These are phyloP conservation scores for Yponomeuta sedellus DNA, from an alignment of 2,888 invertebrate species.

Conservation along the genomic window DNA sequence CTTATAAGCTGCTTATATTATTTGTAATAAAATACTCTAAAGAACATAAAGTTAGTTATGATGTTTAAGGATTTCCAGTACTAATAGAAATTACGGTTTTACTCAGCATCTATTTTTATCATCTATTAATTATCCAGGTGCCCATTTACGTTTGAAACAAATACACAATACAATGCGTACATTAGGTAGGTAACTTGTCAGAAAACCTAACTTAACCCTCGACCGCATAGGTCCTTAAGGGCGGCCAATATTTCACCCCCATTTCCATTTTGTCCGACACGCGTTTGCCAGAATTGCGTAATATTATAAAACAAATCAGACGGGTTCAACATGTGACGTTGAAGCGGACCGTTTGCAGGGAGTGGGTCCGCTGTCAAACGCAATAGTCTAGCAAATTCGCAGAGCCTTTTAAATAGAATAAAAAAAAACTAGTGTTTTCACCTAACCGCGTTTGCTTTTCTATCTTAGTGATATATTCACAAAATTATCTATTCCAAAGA, in stretches of 20 bases:
- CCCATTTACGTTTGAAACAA: too few species aligned
- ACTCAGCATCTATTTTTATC: too few species aligned
- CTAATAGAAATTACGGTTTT: too few species aligned
- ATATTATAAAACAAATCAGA: background rate
- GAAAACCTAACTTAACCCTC: background rate
- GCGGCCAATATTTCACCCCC: background rate
- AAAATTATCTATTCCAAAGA: background rate
- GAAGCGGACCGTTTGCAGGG: background rate
- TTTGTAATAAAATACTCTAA: too few species aligned
- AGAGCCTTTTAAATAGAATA: background rate
- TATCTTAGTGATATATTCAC: background rate
- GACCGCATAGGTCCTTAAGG: background rate
- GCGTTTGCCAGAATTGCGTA: background rate
- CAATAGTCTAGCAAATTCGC: background rate
- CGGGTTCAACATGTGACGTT: background rate
- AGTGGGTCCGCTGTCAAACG: background rate
- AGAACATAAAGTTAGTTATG: too few species aligned
- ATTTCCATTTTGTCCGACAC: background rate
- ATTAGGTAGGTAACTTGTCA: too few species aligned
- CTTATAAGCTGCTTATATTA: too few species aligned
- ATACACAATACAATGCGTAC: too few species aligned
- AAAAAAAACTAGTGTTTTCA: background rate
- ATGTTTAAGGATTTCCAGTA: too few species aligned
- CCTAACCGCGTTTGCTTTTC: background rate
- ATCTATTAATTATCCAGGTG: too few species aligned